Evolutionary conservation across 2,888 invertebrate species (phyloP), one percentile per base, ranked within the genome.

Genomic region (Himalopsyche tibetana): DNA sequence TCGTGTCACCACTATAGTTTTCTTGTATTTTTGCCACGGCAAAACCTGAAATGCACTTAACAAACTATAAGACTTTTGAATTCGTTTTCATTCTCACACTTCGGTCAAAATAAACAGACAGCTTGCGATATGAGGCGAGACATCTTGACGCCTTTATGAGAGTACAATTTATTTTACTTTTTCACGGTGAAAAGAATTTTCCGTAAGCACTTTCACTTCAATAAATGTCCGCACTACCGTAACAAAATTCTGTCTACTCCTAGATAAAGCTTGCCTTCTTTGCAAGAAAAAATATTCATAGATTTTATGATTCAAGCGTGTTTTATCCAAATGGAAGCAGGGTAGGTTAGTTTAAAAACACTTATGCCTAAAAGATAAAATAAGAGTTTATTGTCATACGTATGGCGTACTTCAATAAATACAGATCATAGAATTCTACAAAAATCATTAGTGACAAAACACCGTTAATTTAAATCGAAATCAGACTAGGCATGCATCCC

Each of bases 81-180:
- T 45, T 45, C 11, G n/a, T 56, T 17, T 55, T 55, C 12, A 55
- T 55, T 56, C n/a, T 56, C n/a, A 8, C 56, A n/a, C 56, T 17
- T 5, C 9, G 17, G 69, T 9, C 69, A 28, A 69, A 28, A 36
- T 28, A 69, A 69, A 69, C 28, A 69, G 9, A 69, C 69, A 28
- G 19, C 5, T 63, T n/a, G n/a, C 19, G n/a, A n/a, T 69, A 69
- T 69, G 36, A 28, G 69, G 19, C 28, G 69, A 69, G 69, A 69
- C 69, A 28, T 69, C 19, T 69, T 69, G 69, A 69, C 69, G 69
- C 28, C 69, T 28, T 69, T 69, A 11, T 1, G 45, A 51, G 85
- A 51, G 82, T 84, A 84, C 84, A 84, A 87, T 87, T 87, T 86
- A 84, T 86, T 83, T 86, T 83, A 80, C 80, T 74, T 83, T 86